Conservation (phyloP, 2,888 invertebrate genomes). For the Acanthosepion pharaonis region DNA sequence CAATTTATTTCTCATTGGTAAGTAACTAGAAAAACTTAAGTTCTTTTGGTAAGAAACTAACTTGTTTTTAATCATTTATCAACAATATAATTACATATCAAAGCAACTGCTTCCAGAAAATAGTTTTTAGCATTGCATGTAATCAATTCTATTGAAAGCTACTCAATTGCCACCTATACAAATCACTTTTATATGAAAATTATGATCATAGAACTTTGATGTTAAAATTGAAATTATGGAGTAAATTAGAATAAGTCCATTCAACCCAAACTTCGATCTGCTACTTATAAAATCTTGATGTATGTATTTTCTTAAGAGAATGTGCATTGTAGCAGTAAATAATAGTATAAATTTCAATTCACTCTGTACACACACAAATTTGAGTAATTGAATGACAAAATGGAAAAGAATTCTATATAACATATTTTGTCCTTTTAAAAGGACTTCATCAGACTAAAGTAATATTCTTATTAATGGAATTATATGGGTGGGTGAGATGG, state of each 20-base stretch:
- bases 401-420: too few species aligned
- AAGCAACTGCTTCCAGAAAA: neutral
- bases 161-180: neutral
- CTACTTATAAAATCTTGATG: neutral
- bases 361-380: too few species aligned
- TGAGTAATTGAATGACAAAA: too few species aligned
- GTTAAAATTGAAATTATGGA: neutral
- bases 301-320: neutral
- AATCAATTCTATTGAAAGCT: neutral
- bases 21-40: neutral
- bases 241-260: neutral
- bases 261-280: too few species aligned
- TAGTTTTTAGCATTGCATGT: neutral
- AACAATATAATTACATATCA: neutral
- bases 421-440: too few species aligned
- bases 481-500: too few species aligned
- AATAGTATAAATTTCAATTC: neutral
- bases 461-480: too few species aligned
- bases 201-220: neutral
- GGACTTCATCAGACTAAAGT: too few species aligned
- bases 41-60: neutral
- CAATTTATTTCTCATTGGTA: neutral
- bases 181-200: neutral
- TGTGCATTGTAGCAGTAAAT: neutral
- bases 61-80: neutral